These are phyloP conservation scores for Petrocephalus sullivani DNA, from an alignment of 2,797 vertebrate genomes.

Conservation along the genomic window DNA sequence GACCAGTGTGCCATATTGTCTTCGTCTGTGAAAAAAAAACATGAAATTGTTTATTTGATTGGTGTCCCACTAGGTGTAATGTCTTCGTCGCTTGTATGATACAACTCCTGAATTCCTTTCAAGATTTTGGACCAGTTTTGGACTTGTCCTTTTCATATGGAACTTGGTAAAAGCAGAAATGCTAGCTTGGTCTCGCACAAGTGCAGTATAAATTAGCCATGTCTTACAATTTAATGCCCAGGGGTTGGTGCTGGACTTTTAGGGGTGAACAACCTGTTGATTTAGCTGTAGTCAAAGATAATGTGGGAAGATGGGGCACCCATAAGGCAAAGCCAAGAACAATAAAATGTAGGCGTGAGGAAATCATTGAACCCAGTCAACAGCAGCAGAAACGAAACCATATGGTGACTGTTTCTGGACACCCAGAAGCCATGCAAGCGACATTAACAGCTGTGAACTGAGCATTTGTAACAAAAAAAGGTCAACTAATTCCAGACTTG, in stretches of 20 bases:
- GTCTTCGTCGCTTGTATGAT: not conserved
- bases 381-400: slow-evolving; percentile 41
- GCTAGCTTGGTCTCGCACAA: not conserved
- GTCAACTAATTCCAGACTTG: not conserved
- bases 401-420: slow-evolving; percentile 31
- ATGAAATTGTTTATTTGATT: not conserved
- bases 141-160: not conserved
- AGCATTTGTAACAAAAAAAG: not conserved
- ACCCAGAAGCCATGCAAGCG: slow-evolving; percentile 16
- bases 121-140: not conserved
- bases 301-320: slow-evolving; percentile 22
- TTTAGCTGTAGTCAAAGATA: slow-evolving; percentile 19
- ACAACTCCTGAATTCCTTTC: not conserved
- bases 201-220: not conserved
- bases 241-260: not conserved
- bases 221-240: not conserved
- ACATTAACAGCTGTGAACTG: not conserved
- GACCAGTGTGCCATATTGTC: not conserved
- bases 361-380: slow-evolving; percentile 40
- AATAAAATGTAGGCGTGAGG: slow-evolving; percentile 45
- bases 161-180: not conserved
- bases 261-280: slow-evolving; percentile 16
- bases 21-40: not conserved
- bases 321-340: slow-evolving; percentile 36
- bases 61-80: not conserved